Evolutionary conservation across 2,797 vertebrate genomes (phyloP).

Genomic region (Cercopithecus diana): DNA sequence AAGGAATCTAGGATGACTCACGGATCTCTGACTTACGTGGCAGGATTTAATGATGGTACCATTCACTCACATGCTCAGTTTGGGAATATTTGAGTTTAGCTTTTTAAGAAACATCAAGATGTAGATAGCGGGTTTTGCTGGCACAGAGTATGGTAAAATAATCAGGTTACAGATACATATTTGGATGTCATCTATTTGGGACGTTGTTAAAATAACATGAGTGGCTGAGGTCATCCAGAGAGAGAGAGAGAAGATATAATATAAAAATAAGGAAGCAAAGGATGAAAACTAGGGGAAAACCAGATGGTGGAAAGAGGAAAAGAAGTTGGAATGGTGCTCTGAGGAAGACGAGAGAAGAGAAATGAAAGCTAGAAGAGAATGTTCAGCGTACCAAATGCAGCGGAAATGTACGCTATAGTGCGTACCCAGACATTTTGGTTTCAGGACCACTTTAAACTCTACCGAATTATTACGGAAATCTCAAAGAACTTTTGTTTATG

Average conservation of each 20-base stretch:
- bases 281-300: neutral
- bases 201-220: neutral
- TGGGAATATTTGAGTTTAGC: neutral
- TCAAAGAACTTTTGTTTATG: neutral
- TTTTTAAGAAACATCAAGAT: neutral
- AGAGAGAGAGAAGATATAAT: neutral
- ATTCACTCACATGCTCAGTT: neutral
- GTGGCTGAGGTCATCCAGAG: neutral
- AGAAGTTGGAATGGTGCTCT: too few species aligned
- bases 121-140: neutral
- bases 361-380: neutral
- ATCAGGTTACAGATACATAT: neutral
- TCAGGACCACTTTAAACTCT: neutral
- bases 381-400: neutral
- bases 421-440: neutral
- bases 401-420: neutral
- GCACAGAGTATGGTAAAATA: neutral
- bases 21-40: neutral
- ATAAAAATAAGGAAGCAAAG: neutral
- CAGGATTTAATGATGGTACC: neutral
- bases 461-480: neutral
- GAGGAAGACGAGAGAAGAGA: neutral
- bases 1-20: neutral
- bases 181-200: neutral
- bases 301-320: neutral